A percentile compares a stretch with the other conserved stretches of the same genome.
These are phyloP conservation scores for Danio choprae DNA, from an alignment of 2,797 vertebrate genomes.

Conservation along the genomic window DNA sequence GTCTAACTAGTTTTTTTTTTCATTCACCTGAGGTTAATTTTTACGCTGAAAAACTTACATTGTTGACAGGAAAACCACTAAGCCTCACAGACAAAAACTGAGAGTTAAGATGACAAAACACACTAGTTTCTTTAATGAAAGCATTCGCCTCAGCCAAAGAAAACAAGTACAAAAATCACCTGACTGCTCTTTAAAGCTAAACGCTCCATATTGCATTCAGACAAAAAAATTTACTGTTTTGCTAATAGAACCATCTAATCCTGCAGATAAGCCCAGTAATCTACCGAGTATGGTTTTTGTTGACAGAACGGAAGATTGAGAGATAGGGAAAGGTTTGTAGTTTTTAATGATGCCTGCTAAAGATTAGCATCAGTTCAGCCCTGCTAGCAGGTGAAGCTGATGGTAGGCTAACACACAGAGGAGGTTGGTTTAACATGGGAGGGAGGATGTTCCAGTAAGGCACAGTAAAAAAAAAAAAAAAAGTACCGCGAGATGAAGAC, in stretches of 20 bases:
- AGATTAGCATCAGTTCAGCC: conserved; percentile 32
- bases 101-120: conserved; percentile 7
- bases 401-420: neutral
- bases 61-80: neutral
- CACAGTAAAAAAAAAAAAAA: conserved; percentile 13
- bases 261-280: neutral
- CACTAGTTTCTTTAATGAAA: neutral
- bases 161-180: neutral
- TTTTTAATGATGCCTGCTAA: conserved; percentile 13
- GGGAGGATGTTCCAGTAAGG: conserved; percentile 36
- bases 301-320: neutral
- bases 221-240: neutral
- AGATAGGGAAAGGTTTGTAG: conserved; percentile 11
- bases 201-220: neutral
- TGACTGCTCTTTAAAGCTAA: neutral
- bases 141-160: neutral
- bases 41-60: neutral
- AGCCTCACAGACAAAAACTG: neutral
- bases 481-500: conserved; percentile 48
- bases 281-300: neutral
- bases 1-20: neutral
- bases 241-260: neutral
- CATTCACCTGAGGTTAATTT: neutral
- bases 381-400: conserved; percentile 29
- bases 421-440: neutral